These are phyloP conservation scores for Phymanthus crucifer DNA, from an alignment of 92 coral and sea anemone species.

Conservation along the genomic window DNA sequence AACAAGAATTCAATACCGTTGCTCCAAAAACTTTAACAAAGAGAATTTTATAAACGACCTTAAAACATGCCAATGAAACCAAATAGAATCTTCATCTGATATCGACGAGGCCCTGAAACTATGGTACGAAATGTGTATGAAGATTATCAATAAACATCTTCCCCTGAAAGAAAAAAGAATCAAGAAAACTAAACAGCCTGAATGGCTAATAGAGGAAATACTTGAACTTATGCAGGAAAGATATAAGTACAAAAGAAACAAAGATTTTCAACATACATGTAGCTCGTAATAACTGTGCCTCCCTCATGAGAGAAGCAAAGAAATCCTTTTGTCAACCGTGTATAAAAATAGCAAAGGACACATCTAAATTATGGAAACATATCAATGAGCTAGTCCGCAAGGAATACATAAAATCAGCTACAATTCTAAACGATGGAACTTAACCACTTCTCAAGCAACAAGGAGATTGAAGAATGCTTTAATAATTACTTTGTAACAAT, in stretches of 20 bases:
- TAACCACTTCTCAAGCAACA: no score
- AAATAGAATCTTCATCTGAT: constrained; percentile 7
- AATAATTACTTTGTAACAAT: constrained; percentile 29
- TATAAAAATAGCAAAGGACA: constrained; percentile 14
- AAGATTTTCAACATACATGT: constrained; percentile 18
- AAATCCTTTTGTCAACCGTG: constrained; percentile 23
- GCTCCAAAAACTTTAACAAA: constrained; percentile 33
- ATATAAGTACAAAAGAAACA: constrained; percentile 13
- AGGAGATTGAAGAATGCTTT: constrained; percentile 29
- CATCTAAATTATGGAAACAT: constrained; percentile 32
- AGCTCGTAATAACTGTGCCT: constrained; percentile 23
- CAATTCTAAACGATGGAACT: constrained; percentile 13
- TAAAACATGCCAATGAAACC: constrained; percentile 31
- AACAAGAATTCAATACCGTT: constrained; percentile 31
- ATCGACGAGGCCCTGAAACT: constrained; percentile 19
- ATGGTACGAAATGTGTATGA: constrained; percentile 25
- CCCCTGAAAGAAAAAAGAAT: constrained; percentile 31
- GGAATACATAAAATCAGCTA: constrained; percentile 16
- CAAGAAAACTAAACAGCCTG: constrained; percentile 30
- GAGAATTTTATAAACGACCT: constrained; percentile 26
- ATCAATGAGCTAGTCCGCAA: constrained; percentile 17
- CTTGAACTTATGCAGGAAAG: constrained; percentile 2
- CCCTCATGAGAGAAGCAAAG: constrained; percentile 30
- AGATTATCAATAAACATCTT: constrained; percentile 35
- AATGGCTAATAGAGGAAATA: constrained; percentile 23